A percentile compares a stretch with the other conserved stretches of the same genome.
phyloP scores from a whole-genome alignment of 2,113 vertebrate genomes.

The Oncorhynchus mykiss region DNA sequence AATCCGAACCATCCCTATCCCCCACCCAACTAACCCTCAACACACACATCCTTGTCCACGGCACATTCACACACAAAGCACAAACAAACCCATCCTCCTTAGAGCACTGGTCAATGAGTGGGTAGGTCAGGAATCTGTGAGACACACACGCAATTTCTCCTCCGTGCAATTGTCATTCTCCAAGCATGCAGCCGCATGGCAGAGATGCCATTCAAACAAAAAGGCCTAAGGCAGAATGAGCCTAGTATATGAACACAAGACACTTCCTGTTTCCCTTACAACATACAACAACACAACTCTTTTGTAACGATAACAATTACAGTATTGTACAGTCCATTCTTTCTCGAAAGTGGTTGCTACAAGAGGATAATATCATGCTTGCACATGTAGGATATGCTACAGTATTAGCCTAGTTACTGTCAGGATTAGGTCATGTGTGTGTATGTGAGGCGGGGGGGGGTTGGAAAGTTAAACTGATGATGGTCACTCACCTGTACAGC shows the following conservation, averaged over 20 bases:
- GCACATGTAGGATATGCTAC: neutral
- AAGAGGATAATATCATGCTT: neutral
- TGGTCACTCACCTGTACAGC: conserved; percentile 81
- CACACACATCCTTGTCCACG: neutral
- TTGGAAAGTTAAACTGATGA: neutral
- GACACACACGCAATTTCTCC: conserved; percentile 68
- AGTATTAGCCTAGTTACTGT: too few species aligned
- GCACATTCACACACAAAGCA: conserved; percentile 36
- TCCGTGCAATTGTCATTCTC: conserved; percentile 64
- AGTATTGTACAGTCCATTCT: neutral
- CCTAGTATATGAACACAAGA: conserved; percentile 49
- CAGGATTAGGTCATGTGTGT: too few species aligned
- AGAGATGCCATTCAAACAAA: conserved; percentile 62
- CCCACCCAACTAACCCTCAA: neutral
- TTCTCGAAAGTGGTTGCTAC: neutral
- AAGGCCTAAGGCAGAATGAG: conserved; percentile 41
- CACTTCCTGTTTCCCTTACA: conserved; percentile 51
- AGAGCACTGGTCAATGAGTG: conserved; percentile 40
- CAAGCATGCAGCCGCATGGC: conserved; percentile 63
- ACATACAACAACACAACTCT: conserved; percentile 38
- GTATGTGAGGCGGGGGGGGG: too few species aligned
- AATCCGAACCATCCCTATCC: too few species aligned
- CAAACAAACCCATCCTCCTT: neutral
- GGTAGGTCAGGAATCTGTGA: conserved; percentile 64
- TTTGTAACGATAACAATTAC: neutral